These are phyloP conservation scores for Pachliopta kotzebuea DNA, from an alignment of 2,888 invertebrate genomes.

Conservation along the genomic window DNA sequence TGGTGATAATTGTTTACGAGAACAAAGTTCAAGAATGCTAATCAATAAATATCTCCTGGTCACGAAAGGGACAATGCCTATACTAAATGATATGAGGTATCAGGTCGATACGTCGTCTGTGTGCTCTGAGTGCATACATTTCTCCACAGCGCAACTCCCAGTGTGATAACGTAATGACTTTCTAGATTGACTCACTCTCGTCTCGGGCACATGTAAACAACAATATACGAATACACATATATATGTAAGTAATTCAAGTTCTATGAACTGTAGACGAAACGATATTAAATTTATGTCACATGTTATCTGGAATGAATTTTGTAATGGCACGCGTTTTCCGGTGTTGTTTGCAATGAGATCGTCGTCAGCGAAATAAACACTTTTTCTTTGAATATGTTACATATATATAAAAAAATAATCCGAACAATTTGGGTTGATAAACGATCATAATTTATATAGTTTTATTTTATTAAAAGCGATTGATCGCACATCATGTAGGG, in stretches of 20 bases:
- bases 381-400: neutral
- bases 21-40: slow-evolving; percentile 62
- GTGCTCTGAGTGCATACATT: slow-evolving; percentile 53
- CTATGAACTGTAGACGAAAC: slow-evolving; percentile 63
- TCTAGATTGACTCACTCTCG: slow-evolving; percentile 64
- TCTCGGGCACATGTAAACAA: slow-evolving; percentile 56
- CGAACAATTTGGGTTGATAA: neutral
- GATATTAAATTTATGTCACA: slow-evolving; percentile 73
- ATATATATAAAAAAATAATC: neutral
- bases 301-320: slow-evolving; percentile 68
- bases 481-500: too few species aligned
- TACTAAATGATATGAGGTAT: slow-evolving; percentile 51
- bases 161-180: slow-evolving; percentile 70
- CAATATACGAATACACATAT: slow-evolving; percentile 41
- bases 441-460: neutral
- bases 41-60: slow-evolving; percentile 55
- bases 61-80: slow-evolving; percentile 54
- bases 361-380: slow-evolving; percentile 14
- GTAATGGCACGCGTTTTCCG: slow-evolving; percentile 67
- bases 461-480: too few species aligned
- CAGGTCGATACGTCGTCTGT: slow-evolving; percentile 43
- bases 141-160: slow-evolving; percentile 53
- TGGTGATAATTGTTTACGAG: slow-evolving; percentile 46
- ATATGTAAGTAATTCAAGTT: slow-evolving; percentile 58
- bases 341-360: slow-evolving; percentile 36